Conservation (phyloP, 2,888 invertebrate genomes). For the Blera fallax region DNA sequence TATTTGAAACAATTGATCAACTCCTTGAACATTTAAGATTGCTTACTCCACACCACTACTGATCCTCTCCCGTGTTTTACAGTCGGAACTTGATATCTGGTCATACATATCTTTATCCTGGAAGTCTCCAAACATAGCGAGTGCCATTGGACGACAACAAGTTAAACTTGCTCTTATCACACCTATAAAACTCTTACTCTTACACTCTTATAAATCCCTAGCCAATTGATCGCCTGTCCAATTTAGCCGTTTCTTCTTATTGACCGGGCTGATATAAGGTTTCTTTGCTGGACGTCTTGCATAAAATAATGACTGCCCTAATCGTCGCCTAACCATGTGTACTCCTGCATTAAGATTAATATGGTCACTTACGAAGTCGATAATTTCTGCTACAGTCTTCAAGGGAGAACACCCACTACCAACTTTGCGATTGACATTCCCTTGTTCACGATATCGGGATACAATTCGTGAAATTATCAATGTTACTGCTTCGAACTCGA, state of each 20-base stretch:
- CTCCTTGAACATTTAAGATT: not conserved
- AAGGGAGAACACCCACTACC: not conserved
- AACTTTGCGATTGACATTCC: too few species aligned
- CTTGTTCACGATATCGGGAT: too few species aligned
- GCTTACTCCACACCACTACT: not conserved
- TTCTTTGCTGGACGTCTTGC: not conserved
- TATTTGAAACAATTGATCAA: too few species aligned
- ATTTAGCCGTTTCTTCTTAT: too few species aligned
- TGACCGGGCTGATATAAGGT: not conserved
- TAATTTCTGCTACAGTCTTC: not conserved
- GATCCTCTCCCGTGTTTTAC: not conserved
- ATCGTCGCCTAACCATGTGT: not conserved
- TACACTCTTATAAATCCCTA: not conserved
- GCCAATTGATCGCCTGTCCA: not conserved
- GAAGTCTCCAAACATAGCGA: not conserved
- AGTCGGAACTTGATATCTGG: not conserved
- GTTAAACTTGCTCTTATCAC: not conserved
- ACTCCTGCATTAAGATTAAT: not conserved
- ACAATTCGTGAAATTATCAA: too few species aligned
- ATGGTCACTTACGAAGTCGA: not conserved
- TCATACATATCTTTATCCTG: not conserved
- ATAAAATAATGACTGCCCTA: not conserved
- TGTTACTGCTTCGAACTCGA: too few species aligned
- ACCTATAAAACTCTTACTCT: too few species aligned
- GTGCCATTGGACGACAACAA: not conserved